Evolutionary conservation across 2,113 vertebrate species (phyloP), one percentile per base, ranked within the genome.

Genomic region (Galemys pyrenaicus): DNA sequence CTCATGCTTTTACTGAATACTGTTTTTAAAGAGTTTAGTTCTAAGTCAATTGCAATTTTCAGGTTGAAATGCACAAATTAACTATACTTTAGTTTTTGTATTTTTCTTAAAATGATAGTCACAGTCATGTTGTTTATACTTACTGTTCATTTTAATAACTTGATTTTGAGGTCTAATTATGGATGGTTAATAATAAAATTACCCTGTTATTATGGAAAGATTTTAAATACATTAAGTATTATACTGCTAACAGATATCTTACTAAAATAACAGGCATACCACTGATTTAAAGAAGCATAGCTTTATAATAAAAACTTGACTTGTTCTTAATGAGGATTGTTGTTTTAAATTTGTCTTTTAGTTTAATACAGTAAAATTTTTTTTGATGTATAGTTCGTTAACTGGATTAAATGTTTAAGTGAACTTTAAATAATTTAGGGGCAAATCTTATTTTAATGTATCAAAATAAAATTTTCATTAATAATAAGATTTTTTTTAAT

Each of bases 341-440:
- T 92, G 93, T 85, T 67, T 91, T 70, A 87, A 89, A 65, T 68
- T 82, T 67, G 28, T 75, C 68, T 85, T 56, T 39, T 20, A 82
- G 41, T 81, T 87, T 65, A 78, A 30, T 64, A 78, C 0, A n/a
- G 64, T 64, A 58, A 88, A 70, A 75, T 65, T 51, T 16, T 89
- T 93, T 89, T 85, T 93, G 65, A 67, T 75, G 24, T 68, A 54
- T 6, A 49, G 16, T 87, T 89, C 15, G 75, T 94, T 94, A 87
- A 82, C 28, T 92, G 41, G 35, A 17, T 79, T 87, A 60, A 74
- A 58, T 91, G 94, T 91, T 74, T 77, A 93, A 13, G 22, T 84
- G 49, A 88, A 83, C 75, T 93, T 65, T 93, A 67, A 94, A 91
- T 89, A 58, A 7, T 64, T 71, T 95, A 92, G 56, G 39, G 44